Conservation (phyloP, 35 echinoderm and acorn worm species). For the Stichopus chloronotus region DNA sequence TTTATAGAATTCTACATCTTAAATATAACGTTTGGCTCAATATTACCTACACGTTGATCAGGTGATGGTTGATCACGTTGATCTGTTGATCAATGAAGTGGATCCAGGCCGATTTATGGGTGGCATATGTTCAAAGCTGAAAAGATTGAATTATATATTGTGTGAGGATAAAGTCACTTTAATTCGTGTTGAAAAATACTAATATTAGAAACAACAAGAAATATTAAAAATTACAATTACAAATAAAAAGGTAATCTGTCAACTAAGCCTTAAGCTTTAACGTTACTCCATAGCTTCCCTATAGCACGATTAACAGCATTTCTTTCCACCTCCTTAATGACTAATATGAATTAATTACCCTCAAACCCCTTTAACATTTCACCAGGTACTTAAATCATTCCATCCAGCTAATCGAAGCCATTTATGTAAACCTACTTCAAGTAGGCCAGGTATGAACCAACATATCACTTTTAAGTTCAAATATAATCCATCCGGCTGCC, state of each 20-base stretch:
- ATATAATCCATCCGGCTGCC: not conserved
- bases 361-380: not conserved
- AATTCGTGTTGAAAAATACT: not conserved
- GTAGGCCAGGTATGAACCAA: not conserved
- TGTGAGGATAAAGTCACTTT: not conserved
- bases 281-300: not conserved
- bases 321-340: not conserved
- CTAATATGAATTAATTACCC: not conserved
- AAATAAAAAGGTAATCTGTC: not conserved
- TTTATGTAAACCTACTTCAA: not conserved
- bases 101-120: not conserved
- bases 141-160: not conserved
- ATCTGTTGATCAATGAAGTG: not conserved
- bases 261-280: not conserved
- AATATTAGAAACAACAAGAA: no score
- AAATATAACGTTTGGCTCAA: not conserved
- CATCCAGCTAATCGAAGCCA: not conserved
- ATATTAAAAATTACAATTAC: no score
- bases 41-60: not conserved
- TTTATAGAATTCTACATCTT: not conserved
- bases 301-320: not conserved
- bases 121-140: slow-evolving; percentile 12
- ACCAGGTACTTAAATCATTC: not conserved
- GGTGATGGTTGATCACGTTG: no score
- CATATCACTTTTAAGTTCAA: slow-evolving; percentile 17